A percentile compares a stretch with the other conserved stretches of the same genome.
Conservation (phyloP, 2,797 vertebrate species). For the Typhlichthys eigenmanni region DNA sequence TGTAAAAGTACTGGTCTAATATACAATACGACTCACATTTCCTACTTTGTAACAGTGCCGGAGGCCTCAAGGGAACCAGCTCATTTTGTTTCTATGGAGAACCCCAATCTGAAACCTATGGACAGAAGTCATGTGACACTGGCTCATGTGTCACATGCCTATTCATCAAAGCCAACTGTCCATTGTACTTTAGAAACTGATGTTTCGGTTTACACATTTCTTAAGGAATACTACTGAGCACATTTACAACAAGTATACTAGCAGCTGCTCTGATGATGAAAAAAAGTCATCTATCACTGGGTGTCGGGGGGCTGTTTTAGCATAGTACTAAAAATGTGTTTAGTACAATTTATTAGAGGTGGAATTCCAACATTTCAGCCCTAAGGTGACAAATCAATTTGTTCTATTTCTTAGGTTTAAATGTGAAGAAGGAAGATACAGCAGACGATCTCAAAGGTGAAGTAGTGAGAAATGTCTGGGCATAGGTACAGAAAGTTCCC, state of each 20-base stretch:
- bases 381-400: conserved; percentile 7
- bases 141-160: conserved; percentile 63
- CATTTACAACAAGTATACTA: conserved; percentile 7
- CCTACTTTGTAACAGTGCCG: conserved; percentile 8
- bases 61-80: conserved; percentile 14
- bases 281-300: background rate
- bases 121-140: conserved; percentile 59
- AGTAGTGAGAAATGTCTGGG: conserved; percentile 26
- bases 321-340: no score
- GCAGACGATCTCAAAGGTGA: conserved; percentile 26
- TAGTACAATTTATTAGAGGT: background rate
- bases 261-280: conserved; percentile 11
- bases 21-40: background rate
- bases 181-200: conserved; percentile 45
- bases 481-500: conserved; percentile 41
- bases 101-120: conserved; percentile 58
- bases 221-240: conserved; percentile 19
- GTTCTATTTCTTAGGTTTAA: background rate
- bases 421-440: background rate
- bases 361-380: background rate
- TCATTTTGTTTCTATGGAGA: conserved; percentile 36
- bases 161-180: conserved; percentile 61
- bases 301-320: no score
- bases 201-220: conserved; percentile 49
- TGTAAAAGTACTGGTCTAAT: background rate